Evolutionary conservation across 92 coral and sea anemone genomes (phyloP).

Genomic region (Porites evermanni): DNA sequence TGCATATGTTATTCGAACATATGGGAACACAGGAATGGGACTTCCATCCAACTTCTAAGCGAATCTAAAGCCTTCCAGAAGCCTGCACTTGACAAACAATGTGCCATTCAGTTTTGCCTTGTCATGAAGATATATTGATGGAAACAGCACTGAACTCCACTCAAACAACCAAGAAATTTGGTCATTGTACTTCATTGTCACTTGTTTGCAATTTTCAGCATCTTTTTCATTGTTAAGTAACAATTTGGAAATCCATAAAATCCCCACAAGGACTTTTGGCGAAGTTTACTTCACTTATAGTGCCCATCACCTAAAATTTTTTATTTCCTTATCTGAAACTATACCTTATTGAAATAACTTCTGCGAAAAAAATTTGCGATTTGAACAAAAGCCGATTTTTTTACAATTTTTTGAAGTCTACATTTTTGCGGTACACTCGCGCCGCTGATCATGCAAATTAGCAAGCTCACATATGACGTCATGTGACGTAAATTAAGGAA

Average conservation of each 20-base stretch:
- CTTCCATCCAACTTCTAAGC: slow-evolving; percentile 22
- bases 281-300: slow-evolving; percentile 13
- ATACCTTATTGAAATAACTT: no score
- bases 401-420: no score
- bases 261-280: slow-evolving; percentile 85
- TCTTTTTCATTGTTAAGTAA: slow-evolving; percentile 65
- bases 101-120: slow-evolving; percentile 15
- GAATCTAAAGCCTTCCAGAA: slow-evolving; percentile 66
- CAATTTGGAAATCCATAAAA: slow-evolving; percentile 82
- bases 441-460: no score
- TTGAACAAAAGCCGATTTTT: no score
- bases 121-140: slow-evolving; percentile 74
- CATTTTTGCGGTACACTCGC: no score
- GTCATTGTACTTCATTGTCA: slow-evolving; percentile 54
- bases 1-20: slow-evolving; percentile 80
- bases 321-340: no score
- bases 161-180: slow-evolving; percentile 78
- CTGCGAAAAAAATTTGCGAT: no score
- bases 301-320: no score
- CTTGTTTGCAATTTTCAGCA: slow-evolving; percentile 55
- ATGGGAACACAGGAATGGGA: slow-evolving; percentile 68
- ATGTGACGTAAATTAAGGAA: no score
- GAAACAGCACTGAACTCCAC: slow-evolving; percentile 73
- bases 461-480: no score
- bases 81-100: slow-evolving; percentile 60